Conservation (phyloP, 2,797 vertebrate genomes). For the Eptatretus atami region DNA sequence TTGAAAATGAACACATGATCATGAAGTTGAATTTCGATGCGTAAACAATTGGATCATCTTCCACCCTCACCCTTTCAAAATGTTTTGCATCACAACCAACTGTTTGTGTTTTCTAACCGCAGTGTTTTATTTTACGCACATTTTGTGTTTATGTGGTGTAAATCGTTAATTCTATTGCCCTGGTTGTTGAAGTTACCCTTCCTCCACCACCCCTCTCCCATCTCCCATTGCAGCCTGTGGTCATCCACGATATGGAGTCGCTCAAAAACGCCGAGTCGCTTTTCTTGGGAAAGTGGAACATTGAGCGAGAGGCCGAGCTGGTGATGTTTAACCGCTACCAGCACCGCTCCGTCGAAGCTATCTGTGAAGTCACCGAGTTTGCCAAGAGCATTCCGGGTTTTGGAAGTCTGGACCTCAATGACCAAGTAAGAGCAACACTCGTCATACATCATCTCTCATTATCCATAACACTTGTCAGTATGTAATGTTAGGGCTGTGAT, state of each 20-base stretch:
- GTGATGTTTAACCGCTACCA: constrained; percentile 97
- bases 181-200: not conserved
- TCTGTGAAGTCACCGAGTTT: constrained; percentile 89
- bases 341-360: constrained; percentile 79
- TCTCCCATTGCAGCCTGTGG: constrained; percentile 35
- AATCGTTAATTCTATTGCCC: not conserved
- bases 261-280: constrained; percentile 83
- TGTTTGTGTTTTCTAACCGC: too few species aligned
- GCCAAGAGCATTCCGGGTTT: constrained; percentile 96
- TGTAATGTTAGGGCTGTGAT: too few species aligned
- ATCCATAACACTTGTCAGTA: too few species aligned
- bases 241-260: constrained; percentile 89
- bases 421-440: constrained; percentile 19
- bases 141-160: too few species aligned
- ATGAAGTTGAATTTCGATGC: too few species aligned
- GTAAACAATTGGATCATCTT: too few species aligned
- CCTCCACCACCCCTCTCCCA: not conserved
- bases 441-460: too few species aligned
- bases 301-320: constrained; percentile 49
- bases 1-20: too few species aligned
- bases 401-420: constrained; percentile 59
- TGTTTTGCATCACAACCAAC: too few species aligned
- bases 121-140: too few species aligned
- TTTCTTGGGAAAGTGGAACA: constrained; percentile 72
- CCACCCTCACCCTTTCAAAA: too few species aligned